Base-by-base conservation (phyloP, 2,888 invertebrate genomes). In the Byasa hedistus region DNA sequence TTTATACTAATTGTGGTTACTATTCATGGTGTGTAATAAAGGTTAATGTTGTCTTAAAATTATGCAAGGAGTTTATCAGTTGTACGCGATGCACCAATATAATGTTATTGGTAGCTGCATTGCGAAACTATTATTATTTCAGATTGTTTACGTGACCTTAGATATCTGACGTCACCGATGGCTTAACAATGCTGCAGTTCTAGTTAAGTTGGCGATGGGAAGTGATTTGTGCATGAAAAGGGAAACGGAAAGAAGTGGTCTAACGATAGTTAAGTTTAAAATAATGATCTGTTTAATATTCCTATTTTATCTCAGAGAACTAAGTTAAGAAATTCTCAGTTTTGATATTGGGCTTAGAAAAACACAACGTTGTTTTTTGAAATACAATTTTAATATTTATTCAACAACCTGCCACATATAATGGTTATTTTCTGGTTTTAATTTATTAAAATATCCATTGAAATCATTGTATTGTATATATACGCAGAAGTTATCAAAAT, bases 121-220 rank as follows among this genome's bases (percentile, higher is more conserved):
- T 39, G 23, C 61, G 61, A 55, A 61, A 23, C 54, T 39, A 27
- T 61, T 54, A 36, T 61, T 54, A 61, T 61, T 61, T 23, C 61
- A 61, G 55, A 55, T 61, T 61, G 61, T 61, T 61, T 61, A 61
- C 24, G 36, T 55, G 32, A 61, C 39, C 52, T 23, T 19, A 36
- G 60, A 7, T 51, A 22, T 61, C 17, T 61, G 27, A 52, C 60
- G 61, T 61, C 39, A 39, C 22, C 5, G 15, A 7, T 23, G 12
- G 55, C 24, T 55, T 24, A 24, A 55, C 17, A 24, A 55, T 55
- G 21, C 22, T 15, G 24, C 15, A 55, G 22, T 24, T 24, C 24
- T 24, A 55, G 23, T 55, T 55, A 12, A 55, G 23, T 24, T 23
- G 22, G 55, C 55, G 55, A 24, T 21, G 24, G 22, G 24, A 23